Evolutionary conservation across 2,888 invertebrate genomes (phyloP).

Genomic region (Malthinus seriepunctatus): DNA sequence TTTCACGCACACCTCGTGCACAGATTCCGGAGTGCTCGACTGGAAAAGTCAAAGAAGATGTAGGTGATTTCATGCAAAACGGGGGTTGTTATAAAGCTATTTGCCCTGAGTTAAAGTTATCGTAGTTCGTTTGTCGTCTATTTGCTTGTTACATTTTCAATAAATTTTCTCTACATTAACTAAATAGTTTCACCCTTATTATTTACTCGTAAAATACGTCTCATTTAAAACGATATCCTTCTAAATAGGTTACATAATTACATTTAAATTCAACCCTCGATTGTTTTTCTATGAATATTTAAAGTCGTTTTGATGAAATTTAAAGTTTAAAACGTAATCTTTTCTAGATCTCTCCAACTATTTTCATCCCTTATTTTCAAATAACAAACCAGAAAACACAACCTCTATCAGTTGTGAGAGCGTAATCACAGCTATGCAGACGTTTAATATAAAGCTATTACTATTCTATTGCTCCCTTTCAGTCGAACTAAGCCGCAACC

Average conservation of each 20-base stretch:
- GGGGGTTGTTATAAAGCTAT: slow-evolving; percentile 42
- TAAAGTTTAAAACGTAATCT: slow-evolving; percentile 25
- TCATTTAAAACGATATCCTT: neutral
- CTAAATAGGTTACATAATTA: neutral
- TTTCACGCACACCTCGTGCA: slow-evolving; percentile 39
- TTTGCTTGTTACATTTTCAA: slow-evolving; percentile 25
- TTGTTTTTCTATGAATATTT: slow-evolving; percentile 2
- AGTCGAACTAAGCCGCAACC: slow-evolving; percentile 47
- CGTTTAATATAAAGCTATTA: slow-evolving; percentile 53
- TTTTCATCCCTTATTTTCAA: slow-evolving; percentile 22
- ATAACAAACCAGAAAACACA: slow-evolving; percentile 22
- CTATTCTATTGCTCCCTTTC: slow-evolving; percentile 52
- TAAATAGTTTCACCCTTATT: neutral
- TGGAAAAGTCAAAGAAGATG: slow-evolving; percentile 31
- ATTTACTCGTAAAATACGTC: neutral
- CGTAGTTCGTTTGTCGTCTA: slow-evolving; percentile 36
- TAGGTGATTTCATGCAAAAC: slow-evolving; percentile 33
- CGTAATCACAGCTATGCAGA: slow-evolving; percentile 51
- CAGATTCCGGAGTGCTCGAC: slow-evolving; percentile 30
- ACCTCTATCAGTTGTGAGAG: slow-evolving; percentile 27
- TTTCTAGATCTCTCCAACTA: slow-evolving; percentile 24
- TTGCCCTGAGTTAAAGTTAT: slow-evolving; percentile 37
- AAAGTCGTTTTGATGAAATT: slow-evolving; percentile 22
- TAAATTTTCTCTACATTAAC: slow-evolving; percentile 9
- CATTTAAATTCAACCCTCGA: neutral